Evolutionary conservation across 2,113 vertebrate species (phyloP).

Genomic region (Camelus bactrianus): DNA sequence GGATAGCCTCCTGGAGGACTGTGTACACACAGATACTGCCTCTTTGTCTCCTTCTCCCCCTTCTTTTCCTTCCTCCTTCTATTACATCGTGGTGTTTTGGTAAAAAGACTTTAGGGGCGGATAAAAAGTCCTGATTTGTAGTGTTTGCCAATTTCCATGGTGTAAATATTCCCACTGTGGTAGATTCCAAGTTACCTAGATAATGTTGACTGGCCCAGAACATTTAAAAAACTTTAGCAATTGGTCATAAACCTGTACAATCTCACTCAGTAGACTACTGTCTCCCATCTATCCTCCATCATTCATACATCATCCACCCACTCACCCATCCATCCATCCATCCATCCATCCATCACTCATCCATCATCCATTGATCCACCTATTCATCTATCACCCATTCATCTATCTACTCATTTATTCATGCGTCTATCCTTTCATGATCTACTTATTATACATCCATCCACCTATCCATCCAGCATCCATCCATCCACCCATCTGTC

Average conservation of each 20-base stretch:
- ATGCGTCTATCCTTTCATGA: neutral
- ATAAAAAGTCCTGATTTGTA: neutral
- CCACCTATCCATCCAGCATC: neutral
- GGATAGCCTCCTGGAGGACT: neutral
- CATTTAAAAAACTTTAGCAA: neutral
- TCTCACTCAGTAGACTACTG: neutral
- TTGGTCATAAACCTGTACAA: neutral
- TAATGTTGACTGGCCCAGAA: neutral
- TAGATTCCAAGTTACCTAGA: neutral
- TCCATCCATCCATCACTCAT: neutral
- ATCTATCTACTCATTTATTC: neutral
- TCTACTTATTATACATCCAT: neutral
- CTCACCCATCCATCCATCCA: neutral
- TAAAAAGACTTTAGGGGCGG: neutral
- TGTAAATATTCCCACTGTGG: neutral
- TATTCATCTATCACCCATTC: neutral
- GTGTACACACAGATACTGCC: fast-evolving
- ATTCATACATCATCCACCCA: too few species aligned
- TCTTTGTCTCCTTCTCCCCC: fast-evolving
- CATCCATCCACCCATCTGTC: neutral
- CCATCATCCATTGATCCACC: neutral
- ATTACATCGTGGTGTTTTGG: neutral
- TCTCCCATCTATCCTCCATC: neutral
- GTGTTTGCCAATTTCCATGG: neutral
- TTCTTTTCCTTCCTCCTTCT: neutral